Conservation (phyloP, 2,113 vertebrate genomes). For the Caretta caretta region DNA sequence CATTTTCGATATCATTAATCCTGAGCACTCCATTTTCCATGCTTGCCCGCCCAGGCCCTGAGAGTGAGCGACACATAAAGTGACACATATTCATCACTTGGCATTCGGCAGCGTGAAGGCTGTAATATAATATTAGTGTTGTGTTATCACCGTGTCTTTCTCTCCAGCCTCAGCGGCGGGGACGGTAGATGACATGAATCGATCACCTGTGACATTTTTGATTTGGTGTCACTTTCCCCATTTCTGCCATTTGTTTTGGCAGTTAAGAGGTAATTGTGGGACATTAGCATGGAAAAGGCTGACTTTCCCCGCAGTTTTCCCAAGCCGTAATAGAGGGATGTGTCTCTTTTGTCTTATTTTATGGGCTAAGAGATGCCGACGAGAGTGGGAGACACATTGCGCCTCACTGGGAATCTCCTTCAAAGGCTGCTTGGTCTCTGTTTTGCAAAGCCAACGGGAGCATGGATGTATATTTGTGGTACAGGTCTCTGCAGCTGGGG, state of each 20-base stretch:
- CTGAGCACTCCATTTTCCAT: conserved; percentile 95
- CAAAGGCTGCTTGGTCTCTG: neutral
- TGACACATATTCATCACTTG: conserved; percentile 91
- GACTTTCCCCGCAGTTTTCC: conserved; percentile 77
- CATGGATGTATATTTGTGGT: rapidly evolving
- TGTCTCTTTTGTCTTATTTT: conserved; percentile 81
- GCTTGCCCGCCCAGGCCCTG: conserved; percentile 93
- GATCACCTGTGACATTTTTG: conserved; percentile 99
- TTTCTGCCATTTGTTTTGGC: conserved; percentile 99
- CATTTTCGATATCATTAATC: conserved; percentile 99
- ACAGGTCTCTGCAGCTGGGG: rapidly evolving
- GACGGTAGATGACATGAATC: conserved; percentile 96
- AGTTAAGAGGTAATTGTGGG: conserved; percentile 99
- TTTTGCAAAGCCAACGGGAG: neutral
- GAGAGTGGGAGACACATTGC: rapidly evolving
- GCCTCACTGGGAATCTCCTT: rapidly evolving
- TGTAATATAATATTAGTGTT: conserved; percentile 96
- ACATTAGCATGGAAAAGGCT: conserved; percentile 91
- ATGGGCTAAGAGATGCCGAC: conserved; percentile 13
- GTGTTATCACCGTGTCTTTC: conserved; percentile 87
- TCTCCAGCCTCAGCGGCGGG: conserved; percentile 75
- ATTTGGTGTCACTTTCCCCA: conserved; percentile 97
- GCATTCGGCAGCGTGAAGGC: conserved; percentile 81
- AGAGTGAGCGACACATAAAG: conserved; percentile 88
- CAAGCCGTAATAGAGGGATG: conserved; percentile 81